phyloP scores from a whole-genome alignment of 1,140 invertebrate genomes.

The Orchestia grillus region DNA sequence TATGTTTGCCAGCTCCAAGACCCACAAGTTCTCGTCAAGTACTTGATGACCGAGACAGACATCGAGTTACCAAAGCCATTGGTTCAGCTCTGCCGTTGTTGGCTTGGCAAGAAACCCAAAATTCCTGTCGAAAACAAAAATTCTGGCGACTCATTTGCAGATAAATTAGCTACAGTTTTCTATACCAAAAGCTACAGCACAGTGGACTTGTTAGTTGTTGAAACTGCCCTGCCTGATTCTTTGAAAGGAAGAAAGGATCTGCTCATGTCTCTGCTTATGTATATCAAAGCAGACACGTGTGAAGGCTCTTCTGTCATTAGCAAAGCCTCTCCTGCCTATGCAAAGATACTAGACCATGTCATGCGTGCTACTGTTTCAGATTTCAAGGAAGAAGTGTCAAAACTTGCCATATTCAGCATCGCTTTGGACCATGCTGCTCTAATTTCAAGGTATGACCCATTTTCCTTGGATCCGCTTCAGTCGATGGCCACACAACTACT shows the following conservation, averaged over 20 bases:
- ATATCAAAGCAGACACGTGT: conserved; percentile 8
- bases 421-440: conserved; percentile 22
- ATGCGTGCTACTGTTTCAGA: conserved; percentile 24
- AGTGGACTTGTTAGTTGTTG: neutral
- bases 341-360: neutral
- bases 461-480: neutral
- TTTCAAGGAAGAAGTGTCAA: conserved; percentile 10
- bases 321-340: conserved; percentile 33
- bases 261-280: neutral
- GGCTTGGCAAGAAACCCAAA: conserved; percentile 42
- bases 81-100: conserved; percentile 1
- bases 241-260: conserved; percentile 13
- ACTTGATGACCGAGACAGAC: neutral
- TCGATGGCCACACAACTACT: conserved; percentile 19
- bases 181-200: conserved; percentile 19
- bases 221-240: neutral
- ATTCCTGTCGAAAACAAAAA: neutral
- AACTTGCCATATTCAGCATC: conserved; percentile 3
- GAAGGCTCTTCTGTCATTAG: neutral
- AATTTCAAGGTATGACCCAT: neutral
- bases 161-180: neutral
- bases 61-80: neutral
- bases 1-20: neutral
- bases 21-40: conserved; percentile 2
- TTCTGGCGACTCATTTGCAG: neutral